These are phyloP conservation scores for Allophyes oxyacanthae DNA, from an alignment of 2,888 invertebrate species.

Conservation along the genomic window DNA sequence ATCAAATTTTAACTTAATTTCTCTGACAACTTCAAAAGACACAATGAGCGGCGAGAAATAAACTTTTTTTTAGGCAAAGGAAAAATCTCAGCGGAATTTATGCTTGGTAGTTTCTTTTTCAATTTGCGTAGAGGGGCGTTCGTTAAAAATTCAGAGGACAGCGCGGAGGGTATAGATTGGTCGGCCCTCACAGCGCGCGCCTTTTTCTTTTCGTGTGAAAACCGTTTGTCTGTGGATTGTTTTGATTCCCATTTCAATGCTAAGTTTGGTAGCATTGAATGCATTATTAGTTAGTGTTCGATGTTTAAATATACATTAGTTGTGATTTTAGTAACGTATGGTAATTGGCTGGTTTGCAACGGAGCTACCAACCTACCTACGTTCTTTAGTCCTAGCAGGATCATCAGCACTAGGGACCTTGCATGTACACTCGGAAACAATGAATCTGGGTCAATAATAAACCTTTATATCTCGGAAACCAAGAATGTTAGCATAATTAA, in stretches of 20 bases:
- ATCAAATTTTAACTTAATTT: constrained; percentile 69
- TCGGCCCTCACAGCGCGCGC: constrained; percentile 23
- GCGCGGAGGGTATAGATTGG: constrained; percentile 54
- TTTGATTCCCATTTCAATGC: constrained; percentile 54
- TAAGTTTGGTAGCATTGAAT: constrained; percentile 29
- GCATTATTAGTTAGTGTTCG: constrained; percentile 11
- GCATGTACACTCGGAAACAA: too few relatives aligned
- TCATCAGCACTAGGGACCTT: too few relatives aligned
- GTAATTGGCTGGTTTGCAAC: too few relatives aligned
- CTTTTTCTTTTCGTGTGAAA: constrained; percentile 36
- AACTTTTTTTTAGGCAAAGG: constrained; percentile 18
- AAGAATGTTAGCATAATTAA: too few relatives aligned
- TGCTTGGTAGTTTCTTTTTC: constrained; percentile 77
- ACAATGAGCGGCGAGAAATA: constrained; percentile 49
- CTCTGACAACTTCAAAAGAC: constrained; percentile 65
- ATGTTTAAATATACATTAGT: neutral
- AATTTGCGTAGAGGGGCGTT: constrained; percentile 71
- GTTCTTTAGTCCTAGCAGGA: too few relatives aligned
- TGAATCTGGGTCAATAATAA: too few relatives aligned
- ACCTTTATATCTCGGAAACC: too few relatives aligned
- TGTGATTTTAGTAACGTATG: too few relatives aligned
- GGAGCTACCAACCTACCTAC: too few relatives aligned
- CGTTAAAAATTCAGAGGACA: constrained; percentile 80
- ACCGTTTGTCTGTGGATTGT: constrained; percentile 44
- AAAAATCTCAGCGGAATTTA: constrained; percentile 75